Evolutionary conservation across 2,888 invertebrate genomes (phyloP).

Genomic region (Microplitis deprimator): DNA sequence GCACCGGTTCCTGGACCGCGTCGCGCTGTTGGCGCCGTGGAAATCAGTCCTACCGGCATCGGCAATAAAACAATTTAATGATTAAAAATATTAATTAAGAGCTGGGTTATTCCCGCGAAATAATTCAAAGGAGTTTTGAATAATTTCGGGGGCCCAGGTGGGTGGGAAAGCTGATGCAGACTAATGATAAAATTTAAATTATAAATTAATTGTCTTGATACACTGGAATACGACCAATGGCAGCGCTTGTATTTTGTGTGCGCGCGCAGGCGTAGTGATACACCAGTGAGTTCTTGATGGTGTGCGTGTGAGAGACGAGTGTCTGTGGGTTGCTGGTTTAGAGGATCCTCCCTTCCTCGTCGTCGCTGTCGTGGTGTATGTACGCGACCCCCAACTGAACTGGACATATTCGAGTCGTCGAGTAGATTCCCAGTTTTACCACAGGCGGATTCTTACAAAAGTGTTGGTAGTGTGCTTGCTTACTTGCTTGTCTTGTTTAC

Average conservation of each 20-base stretch:
- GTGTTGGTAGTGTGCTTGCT: conserved; percentile 67
- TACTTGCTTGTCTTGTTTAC: conserved; percentile 48
- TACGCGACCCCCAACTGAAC: conserved; percentile 65
- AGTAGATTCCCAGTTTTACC: conserved; percentile 62
- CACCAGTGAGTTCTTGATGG: conserved; percentile 37
- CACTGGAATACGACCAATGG: conserved; percentile 15
- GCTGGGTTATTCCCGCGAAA: neutral
- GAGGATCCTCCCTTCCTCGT: conserved; percentile 64
- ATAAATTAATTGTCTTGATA: neutral
- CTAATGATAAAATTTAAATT: neutral
- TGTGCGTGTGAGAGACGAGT: conserved; percentile 49
- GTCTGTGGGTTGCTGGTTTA: conserved; percentile 40
- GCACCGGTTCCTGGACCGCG: conserved; percentile 47
- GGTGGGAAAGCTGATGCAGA: neutral
- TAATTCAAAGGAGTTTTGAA: neutral
- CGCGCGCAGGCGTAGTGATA: conserved; percentile 62
- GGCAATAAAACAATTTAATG: conserved; percentile 21
- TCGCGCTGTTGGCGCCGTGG: conserved; percentile 44
- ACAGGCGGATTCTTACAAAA: conserved; percentile 64
- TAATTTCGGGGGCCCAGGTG: neutral
- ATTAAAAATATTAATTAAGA: neutral
- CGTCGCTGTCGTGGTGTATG: conserved; percentile 59
- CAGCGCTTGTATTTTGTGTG: conserved; percentile 19
- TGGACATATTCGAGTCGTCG: conserved; percentile 50
- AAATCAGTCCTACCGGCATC: conserved; percentile 47